Conservation (phyloP, 2,113 vertebrate species). For the Pristiophorus japonicus region DNA sequence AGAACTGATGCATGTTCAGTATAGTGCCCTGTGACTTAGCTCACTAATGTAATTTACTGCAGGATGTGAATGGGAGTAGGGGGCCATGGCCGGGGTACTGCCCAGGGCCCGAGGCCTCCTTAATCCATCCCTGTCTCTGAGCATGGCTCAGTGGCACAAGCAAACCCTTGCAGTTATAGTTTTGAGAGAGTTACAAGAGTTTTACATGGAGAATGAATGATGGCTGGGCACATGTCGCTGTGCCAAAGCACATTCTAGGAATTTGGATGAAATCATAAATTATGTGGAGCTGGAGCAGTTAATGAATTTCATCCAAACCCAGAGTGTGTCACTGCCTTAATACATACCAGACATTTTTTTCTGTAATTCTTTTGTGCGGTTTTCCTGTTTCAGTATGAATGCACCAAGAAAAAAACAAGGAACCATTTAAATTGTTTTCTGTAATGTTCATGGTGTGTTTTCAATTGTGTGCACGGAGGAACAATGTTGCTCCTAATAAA, state of each 20-base stretch:
- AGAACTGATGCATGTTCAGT: no score
- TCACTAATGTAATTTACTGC: no score
- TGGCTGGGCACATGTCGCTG: not conserved
- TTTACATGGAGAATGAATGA: not conserved
- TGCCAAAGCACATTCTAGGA: not conserved
- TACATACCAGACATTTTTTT: conserved; percentile 26
- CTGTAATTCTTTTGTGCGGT: conserved; percentile 19
- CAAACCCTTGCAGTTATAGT: not conserved
- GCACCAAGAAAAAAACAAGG: not conserved
- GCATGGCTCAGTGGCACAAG: not conserved
- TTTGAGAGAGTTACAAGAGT: not conserved
- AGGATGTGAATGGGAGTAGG: no score
- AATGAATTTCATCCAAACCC: not conserved
- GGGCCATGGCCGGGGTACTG: no score
- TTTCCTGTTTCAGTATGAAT: conserved; percentile 27
- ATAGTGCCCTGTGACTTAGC: no score
- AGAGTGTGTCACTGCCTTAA: not conserved
- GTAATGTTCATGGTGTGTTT: not conserved
- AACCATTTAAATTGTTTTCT: conserved; percentile 18
- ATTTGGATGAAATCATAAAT: conserved; percentile 29
- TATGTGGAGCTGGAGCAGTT: not conserved
- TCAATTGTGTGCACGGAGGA: not conserved
- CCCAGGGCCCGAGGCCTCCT: no score
- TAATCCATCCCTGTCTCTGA: no score
- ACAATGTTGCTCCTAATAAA: not conserved